Base-by-base conservation (phyloP, 2,113 vertebrate species). In the Crotalus helleri region DNA sequence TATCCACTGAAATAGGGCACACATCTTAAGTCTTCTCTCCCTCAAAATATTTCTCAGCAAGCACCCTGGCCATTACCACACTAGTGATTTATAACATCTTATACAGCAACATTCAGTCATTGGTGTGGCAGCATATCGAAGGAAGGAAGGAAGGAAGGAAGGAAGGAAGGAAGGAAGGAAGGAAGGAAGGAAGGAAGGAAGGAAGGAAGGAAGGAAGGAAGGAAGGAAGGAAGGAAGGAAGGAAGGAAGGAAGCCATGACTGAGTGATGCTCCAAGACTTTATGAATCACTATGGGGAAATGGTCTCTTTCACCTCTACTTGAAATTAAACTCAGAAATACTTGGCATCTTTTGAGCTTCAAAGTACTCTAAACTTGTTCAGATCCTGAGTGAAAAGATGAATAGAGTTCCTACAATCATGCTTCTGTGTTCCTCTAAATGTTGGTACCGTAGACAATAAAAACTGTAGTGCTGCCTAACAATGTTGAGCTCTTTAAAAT, bases 381-480 rank as follows among this genome's bases (percentile, higher is more conserved):
- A 94, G 92, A 92, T 94, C 93, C 96, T 93, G 94, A 97, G 95
- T 93, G 94, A 95, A 96, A 96, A 96, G 95, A 95, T 95, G 96
- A 96, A 97, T 92, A 91, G 95, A 94, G 93, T 96, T 94, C 96
- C 96, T 96, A 94, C 96, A 95, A 95, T 91, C 93, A 96, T 74
- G 91, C 95, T 95, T 95, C 89, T 91, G 19, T 39, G 58, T 85
- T 96, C 95, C 96, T 92, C 69, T 96, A 95, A 94, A 97, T 95
- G 95, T 96, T 93, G 91, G 95, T 96, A 93, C 91, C 91, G 92
- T 95, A 51, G 49, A 51, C 49, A 51, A 51, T 51, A 97, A 94
- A 95, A 95, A 94, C 93, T 94, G 92, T 95, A 95, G 95, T 96
- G 94, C 91, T 95, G 92, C 93, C 91, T 87, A 61, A 87, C 4